These are phyloP conservation scores for Tyrannus savana DNA, from an alignment of 2,113 vertebrate genomes.

Conservation along the genomic window DNA sequence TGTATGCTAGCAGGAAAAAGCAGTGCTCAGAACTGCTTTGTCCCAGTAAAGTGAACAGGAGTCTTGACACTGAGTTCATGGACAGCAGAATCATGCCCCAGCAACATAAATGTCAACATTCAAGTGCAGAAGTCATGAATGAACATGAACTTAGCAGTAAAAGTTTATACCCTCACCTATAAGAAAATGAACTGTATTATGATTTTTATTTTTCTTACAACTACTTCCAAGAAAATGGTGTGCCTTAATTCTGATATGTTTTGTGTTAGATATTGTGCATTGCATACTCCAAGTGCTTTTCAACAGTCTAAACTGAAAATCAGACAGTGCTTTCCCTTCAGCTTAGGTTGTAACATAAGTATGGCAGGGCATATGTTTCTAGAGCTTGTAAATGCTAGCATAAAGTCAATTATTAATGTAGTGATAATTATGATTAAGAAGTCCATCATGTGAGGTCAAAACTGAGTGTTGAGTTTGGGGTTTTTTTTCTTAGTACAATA, in stretches of 20 bases:
- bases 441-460: not conserved
- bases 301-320: not conserved
- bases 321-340: not conserved
- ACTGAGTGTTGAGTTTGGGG: not conserved
- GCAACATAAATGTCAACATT: not conserved
- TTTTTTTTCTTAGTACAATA: not conserved
- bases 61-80: not conserved
- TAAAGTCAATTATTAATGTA: not conserved
- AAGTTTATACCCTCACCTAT: not conserved
- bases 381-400: not conserved
- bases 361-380: not conserved
- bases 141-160: not conserved
- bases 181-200: not conserved
- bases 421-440: not conserved
- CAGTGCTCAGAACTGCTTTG: not conserved
- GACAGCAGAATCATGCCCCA: not conserved
- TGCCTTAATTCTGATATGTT: not conserved
- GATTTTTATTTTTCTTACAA: not conserved
- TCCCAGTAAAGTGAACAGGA: not conserved
- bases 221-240: not conserved
- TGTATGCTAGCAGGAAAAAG: not conserved
- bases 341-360: not conserved
- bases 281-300: not conserved
- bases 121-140: not conserved
- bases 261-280: not conserved